phyloP scores from a whole-genome alignment of 2,113 vertebrate species.

The Melanocharis versteri region DNA sequence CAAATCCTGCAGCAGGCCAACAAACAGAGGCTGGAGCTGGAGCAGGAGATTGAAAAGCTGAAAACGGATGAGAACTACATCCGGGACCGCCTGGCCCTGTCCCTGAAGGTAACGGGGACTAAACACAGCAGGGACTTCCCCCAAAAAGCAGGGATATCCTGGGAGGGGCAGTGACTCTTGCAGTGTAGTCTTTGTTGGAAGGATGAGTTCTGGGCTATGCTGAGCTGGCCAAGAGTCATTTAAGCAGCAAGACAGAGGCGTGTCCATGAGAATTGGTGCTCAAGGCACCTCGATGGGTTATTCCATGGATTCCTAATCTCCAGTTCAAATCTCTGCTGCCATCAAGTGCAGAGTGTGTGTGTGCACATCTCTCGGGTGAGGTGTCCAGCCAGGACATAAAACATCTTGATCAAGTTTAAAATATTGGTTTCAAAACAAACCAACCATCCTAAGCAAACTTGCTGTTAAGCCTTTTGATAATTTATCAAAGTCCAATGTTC shows the following conservation, averaged over 20 bases:
- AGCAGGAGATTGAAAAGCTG: constrained; percentile 84
- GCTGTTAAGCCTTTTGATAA: neutral
- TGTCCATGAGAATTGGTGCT: accelerated
- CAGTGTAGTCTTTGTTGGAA: accelerated
- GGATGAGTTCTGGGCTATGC: accelerated
- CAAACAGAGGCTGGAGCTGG: constrained; percentile 82
- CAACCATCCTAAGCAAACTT: neutral
- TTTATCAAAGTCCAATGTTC: accelerated
- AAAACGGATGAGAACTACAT: constrained; percentile 84
- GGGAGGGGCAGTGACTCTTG: accelerated
- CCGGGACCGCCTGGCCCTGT: constrained; percentile 83
- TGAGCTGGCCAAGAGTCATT: neutral
- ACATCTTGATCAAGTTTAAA: neutral
- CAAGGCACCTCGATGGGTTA: accelerated
- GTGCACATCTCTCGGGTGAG: accelerated
- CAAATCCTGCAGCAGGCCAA: constrained; percentile 85
- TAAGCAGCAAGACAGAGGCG: accelerated
- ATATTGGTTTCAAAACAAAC: neutral
- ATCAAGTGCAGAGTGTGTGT: neutral
- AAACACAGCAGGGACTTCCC: accelerated
- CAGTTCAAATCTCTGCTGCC: neutral
- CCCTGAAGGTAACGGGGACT: constrained; percentile 79
- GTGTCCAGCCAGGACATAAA: neutral
- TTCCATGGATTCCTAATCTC: neutral
- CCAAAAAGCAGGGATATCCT: neutral